Evolutionary conservation across 2,797 vertebrate genomes (phyloP), one percentile per base, ranked within the genome.

Genomic region (Chelonia mydas): DNA sequence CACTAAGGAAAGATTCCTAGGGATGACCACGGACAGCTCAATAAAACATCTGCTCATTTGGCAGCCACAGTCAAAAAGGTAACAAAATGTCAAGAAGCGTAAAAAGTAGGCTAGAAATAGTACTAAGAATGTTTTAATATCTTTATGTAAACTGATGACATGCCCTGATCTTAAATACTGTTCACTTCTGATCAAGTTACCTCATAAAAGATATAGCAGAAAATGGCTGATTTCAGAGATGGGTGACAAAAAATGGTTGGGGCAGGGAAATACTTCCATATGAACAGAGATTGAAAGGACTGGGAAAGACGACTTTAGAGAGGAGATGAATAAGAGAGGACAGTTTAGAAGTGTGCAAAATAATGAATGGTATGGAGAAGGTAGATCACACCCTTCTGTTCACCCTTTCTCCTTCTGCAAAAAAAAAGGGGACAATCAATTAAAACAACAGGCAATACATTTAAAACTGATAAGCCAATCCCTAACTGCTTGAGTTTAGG

Each of bases 281-380:
- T 93, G 92, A 93, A 89, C 41, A 93, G 84, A 90, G 28, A 93
- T 84, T 41, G 65, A 90, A 90, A 93, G 68, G 41, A 79, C 84
- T 76, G 68, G 55, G 90, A 93, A 33, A 77, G 53, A 37, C 37
- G 5, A 68, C 65, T 81, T 90, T 84, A 89, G 89, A 92, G 93
- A 45, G 27, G 74, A 47, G 27, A 94, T 54, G 55, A 19, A 1
- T 74, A 72, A 76, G 81, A 90, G 47, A 87, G 31, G 13, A 49
- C 45, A 95, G 59, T 81, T 87, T 83, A 87, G 80, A 85, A 45
- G 37, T 89, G 82, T 41, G 25, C 53, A 50, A 90, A 94, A 79
- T 11, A 47, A 94, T 79, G 33, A 65, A 84, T 89, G 45, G 47
- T 74, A 54, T 7, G 74, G 11, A 17, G 76, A 84, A 90, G 79